A percentile compares a stretch with the other conserved stretches of the same genome.
Evolutionary conservation across 2,113 vertebrate genomes (phyloP).

Genomic region (Catharus minimus): DNA sequence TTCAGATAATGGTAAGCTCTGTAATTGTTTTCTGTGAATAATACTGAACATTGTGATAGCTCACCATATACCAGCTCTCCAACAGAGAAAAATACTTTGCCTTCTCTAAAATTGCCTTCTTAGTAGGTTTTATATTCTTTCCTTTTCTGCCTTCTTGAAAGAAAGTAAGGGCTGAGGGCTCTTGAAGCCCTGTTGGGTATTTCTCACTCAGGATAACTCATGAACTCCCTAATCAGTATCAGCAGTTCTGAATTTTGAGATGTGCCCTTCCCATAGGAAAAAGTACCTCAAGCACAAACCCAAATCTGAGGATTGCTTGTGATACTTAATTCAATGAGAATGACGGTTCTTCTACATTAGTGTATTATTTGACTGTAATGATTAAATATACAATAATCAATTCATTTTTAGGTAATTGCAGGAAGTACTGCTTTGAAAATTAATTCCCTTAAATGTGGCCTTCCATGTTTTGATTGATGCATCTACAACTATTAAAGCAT

Average conservation of each 20-base stretch:
- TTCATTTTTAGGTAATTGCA: neutral
- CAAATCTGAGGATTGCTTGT: neutral
- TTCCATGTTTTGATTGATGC: neutral
- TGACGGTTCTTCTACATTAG: neutral
- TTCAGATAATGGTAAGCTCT: neutral
- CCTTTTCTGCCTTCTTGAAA: neutral
- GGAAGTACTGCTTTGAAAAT: neutral
- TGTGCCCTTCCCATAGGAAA: neutral
- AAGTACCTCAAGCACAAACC: neutral
- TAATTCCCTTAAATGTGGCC: neutral
- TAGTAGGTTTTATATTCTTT: neutral
- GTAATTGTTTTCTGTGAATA: slow-evolving; percentile 34
- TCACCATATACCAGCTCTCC: neutral
- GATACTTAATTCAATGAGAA: neutral
- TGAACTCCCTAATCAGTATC: neutral
- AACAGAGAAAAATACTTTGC: neutral
- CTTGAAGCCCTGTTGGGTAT: neutral
- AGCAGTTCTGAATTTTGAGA: neutral
- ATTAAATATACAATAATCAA: neutral
- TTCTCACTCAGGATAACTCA: neutral
- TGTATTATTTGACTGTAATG: neutral
- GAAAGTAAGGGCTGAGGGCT: neutral
- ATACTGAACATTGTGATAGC: neutral
- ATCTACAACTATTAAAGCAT: neutral
- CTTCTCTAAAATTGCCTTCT: neutral